Percentiles rank a stretch among this genome's conserved stretches.
These are phyloP conservation scores for Salmo trutta DNA, from an alignment of 2,797 vertebrate genomes.

Conservation along the genomic window DNA sequence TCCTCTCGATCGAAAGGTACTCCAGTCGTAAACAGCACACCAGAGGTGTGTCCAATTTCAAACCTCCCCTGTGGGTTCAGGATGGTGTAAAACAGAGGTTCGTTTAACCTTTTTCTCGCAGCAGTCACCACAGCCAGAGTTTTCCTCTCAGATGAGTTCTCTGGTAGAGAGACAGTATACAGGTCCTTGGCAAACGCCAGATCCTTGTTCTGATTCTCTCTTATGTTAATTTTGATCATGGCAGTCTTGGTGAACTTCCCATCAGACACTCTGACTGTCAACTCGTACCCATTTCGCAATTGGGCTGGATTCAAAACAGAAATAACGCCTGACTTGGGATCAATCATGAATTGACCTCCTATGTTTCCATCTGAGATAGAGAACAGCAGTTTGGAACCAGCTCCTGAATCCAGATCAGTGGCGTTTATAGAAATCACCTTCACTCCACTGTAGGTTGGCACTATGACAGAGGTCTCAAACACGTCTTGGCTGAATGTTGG, in stretches of 20 bases:
- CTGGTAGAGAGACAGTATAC: slow-evolving; percentile 76
- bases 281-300: slow-evolving; percentile 80
- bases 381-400: slow-evolving; percentile 78
- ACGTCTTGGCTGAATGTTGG: slow-evolving; percentile 78
- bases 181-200: slow-evolving; percentile 79
- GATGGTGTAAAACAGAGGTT: slow-evolving; percentile 83
- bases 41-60: slow-evolving; percentile 82
- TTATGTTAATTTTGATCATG: slow-evolving; percentile 79
- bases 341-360: slow-evolving; percentile 81
- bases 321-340: slow-evolving; percentile 72
- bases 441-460: slow-evolving; percentile 82
- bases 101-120: slow-evolving; percentile 79
- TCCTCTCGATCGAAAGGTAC: slow-evolving; percentile 83
- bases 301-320: slow-evolving; percentile 81
- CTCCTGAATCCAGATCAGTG: slow-evolving; percentile 78
- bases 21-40: slow-evolving; percentile 83
- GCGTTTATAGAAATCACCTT: slow-evolving; percentile 77
- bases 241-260: slow-evolving; percentile 76
- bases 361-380: slow-evolving; percentile 84
- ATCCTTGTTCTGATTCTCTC: slow-evolving; percentile 77
- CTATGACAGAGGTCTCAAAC: slow-evolving; percentile 76
- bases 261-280: slow-evolving; percentile 80
- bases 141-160: slow-evolving; percentile 78
- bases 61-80: slow-evolving; percentile 82
- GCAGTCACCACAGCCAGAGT: slow-evolving; percentile 76